Base-by-base conservation (phyloP, 2,888 invertebrate species). In the Hypomecis punctinalis region DNA sequence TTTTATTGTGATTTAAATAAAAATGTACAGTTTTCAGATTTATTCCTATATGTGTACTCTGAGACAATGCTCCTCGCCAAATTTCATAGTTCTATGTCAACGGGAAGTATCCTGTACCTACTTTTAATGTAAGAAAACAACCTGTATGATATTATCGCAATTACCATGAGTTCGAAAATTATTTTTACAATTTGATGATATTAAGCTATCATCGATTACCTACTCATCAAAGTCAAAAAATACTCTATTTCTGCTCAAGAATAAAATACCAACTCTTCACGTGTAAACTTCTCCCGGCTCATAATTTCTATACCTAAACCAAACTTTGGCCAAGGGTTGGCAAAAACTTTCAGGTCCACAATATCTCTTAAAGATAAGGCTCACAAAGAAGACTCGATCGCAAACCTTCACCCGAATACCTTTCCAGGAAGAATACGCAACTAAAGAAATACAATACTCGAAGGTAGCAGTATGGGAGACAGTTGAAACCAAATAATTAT, bases 391-490 rank as follows among this genome's bases (percentile, higher is more conserved):
- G 58, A 66, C 59, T 60, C 57, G 60, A 61, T 67, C 63, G 58
- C 54, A 47, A 62, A 61, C 53, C 49, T 66, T 66, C 64, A 61
- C 59, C 64, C 37, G 35, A 49, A 64, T 54, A 68, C 54, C 61
- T 56, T 64, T 63, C 61, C 59, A 55, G 55, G 6, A 61, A 61
- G 61, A 65, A 53, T 66, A 60, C 56, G 54, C 58, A 61, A 61
- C 73, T 72, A 63, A 10, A 43, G 7, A 9, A 35, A 0, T 7
- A 60, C 45, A 53, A 39, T 75, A 69, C 68, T 66, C 71, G 77
- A 73, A 35, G 0, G 5, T 0, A 10, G n/a, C 48, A 66, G 65
- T 66, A 61, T 54, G 63, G 54, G 40, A 5, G 8, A 11, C 13
- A 11, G 5, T 45, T 10, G n/a, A 43, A 11, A 11, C n/a, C n/a